Base-by-base conservation (phyloP, 2,888 invertebrate genomes). In the Leucoma salicis region DNA sequence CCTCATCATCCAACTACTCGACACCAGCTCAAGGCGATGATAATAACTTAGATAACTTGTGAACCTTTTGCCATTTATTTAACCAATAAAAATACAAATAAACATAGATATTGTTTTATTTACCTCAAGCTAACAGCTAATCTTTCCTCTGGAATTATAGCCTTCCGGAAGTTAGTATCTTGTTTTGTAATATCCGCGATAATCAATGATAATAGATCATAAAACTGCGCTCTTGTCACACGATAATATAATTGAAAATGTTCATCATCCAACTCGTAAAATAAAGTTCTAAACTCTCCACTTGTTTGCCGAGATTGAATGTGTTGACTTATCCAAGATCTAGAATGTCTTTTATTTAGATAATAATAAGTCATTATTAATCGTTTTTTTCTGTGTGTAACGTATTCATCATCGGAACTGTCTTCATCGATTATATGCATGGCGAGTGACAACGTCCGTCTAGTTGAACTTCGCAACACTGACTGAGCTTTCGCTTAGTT, bases 401-500 rank as follows among this genome's bases (percentile, higher is more conserved):
- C 34, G 35, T 40, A 35, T 35, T 27, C 27, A 35, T 35, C n/a
- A n/a, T n/a, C n/a, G n/a, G n/a, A n/a, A 8, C 21, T 21, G 6
- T 21, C 21, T 27, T 27, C 11, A 27, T 27, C 11, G 27, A 33
- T 33, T 29, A 29, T 10, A 29, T 29, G 12, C 29, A 29, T 29
- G 13, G 29, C 29, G 29, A 29, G 29, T 10, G 29, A n/a, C n/a
- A n/a, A 13, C 29, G 29, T 52, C 47, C 45, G 51, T 52, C 47
- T 45, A 42, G 45, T 41, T 48, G 35, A 49, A 49, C 47, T 42
- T 29, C 42, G 40, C 46, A 48, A 48, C 44, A 46, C 53, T 50
- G 31, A 48, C 49, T 46, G 42, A 49, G 49, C 49, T 54, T 51
- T 54, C 33, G 49, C 49, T 51, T 51, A 53, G 46, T 35, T 53